phyloP scores from a whole-genome alignment of 2,113 vertebrate species.

The Hemichromis elongatus region DNA sequence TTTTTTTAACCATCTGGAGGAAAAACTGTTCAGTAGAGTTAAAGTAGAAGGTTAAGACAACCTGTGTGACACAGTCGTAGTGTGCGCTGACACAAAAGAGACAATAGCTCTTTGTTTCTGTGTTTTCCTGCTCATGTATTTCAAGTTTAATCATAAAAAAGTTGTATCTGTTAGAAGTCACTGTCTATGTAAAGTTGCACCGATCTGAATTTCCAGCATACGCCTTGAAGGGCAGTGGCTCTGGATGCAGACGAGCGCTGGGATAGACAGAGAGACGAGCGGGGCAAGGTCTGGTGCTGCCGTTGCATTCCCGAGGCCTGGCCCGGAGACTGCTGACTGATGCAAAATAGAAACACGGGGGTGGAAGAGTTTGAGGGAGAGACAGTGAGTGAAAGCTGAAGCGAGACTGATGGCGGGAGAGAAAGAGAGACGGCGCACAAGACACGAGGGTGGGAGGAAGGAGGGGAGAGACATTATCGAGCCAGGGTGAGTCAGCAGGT shows the following conservation, averaged over 20 bases:
- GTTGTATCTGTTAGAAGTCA: background rate
- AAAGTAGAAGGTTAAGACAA: background rate
- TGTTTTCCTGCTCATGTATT: background rate
- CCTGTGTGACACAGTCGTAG: background rate
- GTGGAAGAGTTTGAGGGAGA: conserved; percentile 27
- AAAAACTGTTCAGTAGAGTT: background rate
- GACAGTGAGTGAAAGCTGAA: conserved; percentile 35
- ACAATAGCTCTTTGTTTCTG: background rate
- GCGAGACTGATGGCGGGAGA: conserved; percentile 29
- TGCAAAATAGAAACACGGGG: conserved; percentile 51
- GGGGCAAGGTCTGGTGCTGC: conserved; percentile 20
- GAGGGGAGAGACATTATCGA: conserved; percentile 64
- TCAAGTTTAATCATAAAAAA: background rate
- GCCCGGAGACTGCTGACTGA: conserved; percentile 62
- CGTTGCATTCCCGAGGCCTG: conserved; percentile 39
- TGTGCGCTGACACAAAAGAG: background rate
- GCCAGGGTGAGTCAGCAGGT: conserved; percentile 75
- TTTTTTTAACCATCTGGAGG: background rate
- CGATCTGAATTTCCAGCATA: background rate
- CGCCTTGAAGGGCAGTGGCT: background rate
- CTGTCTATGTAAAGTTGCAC: background rate
- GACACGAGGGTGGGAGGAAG: conserved; percentile 23
- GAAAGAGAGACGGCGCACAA: conserved; percentile 1
- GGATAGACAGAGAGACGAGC: background rate
- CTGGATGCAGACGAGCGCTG: background rate